Conservation (phyloP, 2,113 vertebrate species). For the Pseudopodoces humilis region DNA sequence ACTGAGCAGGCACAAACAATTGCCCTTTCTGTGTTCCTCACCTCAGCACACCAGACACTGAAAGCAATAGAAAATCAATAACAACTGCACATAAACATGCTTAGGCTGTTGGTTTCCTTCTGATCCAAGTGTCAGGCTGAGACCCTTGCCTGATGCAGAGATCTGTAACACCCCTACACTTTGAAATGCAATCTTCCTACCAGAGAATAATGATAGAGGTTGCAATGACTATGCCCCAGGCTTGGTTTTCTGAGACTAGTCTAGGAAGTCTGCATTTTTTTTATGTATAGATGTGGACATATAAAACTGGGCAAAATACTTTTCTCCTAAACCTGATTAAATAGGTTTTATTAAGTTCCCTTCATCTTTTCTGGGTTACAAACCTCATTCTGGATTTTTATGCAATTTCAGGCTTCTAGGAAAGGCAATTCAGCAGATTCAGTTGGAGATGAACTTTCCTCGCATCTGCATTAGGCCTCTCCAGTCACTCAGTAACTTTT, state of each 20-base stretch:
- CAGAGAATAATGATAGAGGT: fast-evolving
- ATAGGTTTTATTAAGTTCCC: background rate
- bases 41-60: background rate
- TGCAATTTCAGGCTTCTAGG: background rate
- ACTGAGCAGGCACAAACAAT: background rate
- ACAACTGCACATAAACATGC: background rate
- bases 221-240: background rate
- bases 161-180: background rate
- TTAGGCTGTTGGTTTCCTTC: background rate
- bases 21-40: background rate
- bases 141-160: fast-evolving
- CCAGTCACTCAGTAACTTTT: background rate
- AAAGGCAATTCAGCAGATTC: background rate
- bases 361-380: background rate
- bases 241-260: background rate
- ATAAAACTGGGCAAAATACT: background rate
- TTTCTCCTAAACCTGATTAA: background rate
- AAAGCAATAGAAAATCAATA: background rate
- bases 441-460: background rate
- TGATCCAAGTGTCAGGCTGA: background rate
- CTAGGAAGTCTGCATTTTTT: background rate
- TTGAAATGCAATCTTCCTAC: background rate
- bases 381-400: background rate
- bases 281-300: background rate
- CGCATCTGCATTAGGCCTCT: background rate